phyloP scores from a whole-genome alignment of 2,888 invertebrate genomes.

The Ligdia adustata region DNA sequence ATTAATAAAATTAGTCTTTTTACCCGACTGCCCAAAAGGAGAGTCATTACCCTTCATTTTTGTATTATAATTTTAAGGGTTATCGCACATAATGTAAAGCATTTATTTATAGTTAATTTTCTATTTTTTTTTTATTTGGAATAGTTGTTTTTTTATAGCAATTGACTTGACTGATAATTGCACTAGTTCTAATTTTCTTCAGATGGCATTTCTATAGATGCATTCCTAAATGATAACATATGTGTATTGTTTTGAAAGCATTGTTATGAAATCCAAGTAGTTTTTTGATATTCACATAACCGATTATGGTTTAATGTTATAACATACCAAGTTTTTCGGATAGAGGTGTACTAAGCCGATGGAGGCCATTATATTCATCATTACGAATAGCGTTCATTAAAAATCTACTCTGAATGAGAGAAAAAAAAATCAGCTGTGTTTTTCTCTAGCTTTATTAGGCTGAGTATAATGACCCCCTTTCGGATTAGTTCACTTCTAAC shows the following conservation, averaged over 20 bases:
- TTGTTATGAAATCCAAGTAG: not conserved
- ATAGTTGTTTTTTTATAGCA: not conserved
- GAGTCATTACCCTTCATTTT: too few relatives aligned
- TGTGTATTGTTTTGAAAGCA: not conserved
- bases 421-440: too few relatives aligned
- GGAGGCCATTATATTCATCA: too few relatives aligned
- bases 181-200: not conserved
- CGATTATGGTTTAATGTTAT: too few relatives aligned
- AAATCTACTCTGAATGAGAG: too few relatives aligned
- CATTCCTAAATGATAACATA: not conserved
- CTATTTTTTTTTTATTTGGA: not conserved
- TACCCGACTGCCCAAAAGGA: too few relatives aligned
- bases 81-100: conserved; percentile 12
- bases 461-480: too few relatives aligned
- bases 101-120: conserved; percentile 10
- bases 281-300: not conserved
- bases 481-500: too few relatives aligned
- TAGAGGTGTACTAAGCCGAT: too few relatives aligned
- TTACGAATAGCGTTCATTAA: too few relatives aligned
- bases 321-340: too few relatives aligned
- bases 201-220: conserved; percentile 2
- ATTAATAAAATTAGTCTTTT: not conserved
- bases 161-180: not conserved
- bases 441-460: too few relatives aligned
- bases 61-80: conserved; percentile 20